A percentile compares a stretch with the other conserved stretches of the same genome.
phyloP scores from a whole-genome alignment of 92 coral and sea anemone genomes.

The Palythoa grandiflora region DNA sequence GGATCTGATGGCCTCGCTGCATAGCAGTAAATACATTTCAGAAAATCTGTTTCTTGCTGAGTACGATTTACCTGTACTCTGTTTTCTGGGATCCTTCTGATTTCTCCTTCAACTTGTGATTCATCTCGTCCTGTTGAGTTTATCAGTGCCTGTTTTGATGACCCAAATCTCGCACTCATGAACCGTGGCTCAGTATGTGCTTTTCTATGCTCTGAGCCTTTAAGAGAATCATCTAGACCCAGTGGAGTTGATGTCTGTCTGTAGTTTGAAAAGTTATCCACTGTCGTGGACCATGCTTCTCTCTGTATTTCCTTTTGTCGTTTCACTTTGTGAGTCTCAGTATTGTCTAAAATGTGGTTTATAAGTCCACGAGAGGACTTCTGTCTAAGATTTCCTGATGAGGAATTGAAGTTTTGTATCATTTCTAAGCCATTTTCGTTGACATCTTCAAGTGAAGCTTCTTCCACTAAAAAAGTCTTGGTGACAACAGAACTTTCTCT shows the following conservation, averaged over 20 bases:
- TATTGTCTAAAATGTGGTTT: conserved; percentile 56
- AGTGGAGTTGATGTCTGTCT: conserved; percentile 72
- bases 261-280: conserved; percentile 48
- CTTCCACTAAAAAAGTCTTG: conserved; percentile 89
- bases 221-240: conserved; percentile 52
- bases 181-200: conserved; percentile 80
- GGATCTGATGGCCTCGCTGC: conserved; percentile 99
- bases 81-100: conserved; percentile 68
- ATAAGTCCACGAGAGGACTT: conserved; percentile 62
- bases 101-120: conserved; percentile 69
- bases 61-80: conserved; percentile 68
- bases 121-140: conserved; percentile 64
- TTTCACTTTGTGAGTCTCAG: conserved; percentile 27
- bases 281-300: conserved; percentile 61
- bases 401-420: conserved; percentile 60
- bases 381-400: conserved; percentile 65
- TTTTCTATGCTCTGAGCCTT: conserved; percentile 73
- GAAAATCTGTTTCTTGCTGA: conserved; percentile 86
- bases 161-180: conserved; percentile 82
- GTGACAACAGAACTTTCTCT: conserved; percentile 97
- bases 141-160: conserved; percentile 69
- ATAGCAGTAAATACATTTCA: conserved; percentile 92
- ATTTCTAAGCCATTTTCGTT: conserved; percentile 68
- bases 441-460: conserved; percentile 45
- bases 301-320: conserved; percentile 31